Evolutionary conservation across 1,140 invertebrate species (phyloP).

Genomic region (Drosophila parabipectinata): DNA sequence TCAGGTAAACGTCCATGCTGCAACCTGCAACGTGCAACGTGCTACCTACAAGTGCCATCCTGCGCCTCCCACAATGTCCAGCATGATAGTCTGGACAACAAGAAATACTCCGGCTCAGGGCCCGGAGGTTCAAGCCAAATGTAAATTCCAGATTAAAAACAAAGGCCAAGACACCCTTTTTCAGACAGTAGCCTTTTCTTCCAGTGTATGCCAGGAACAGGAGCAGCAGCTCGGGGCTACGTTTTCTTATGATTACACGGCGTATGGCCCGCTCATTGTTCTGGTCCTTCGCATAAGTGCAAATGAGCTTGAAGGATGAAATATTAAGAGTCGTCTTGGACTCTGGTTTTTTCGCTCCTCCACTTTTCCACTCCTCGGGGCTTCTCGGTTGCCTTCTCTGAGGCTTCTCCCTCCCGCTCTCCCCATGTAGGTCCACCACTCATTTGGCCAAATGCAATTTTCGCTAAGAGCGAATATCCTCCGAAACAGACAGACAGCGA

Average conservation of each 20-base stretch:
- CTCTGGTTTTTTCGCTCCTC: constrained; percentile 12
- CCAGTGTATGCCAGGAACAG: not conserved
- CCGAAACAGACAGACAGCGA: constrained; percentile 37
- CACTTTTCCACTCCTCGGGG: constrained; percentile 14
- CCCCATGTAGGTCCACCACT: constrained; percentile 20
- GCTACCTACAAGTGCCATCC: constrained; percentile 6
- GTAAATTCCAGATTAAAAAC: constrained; percentile 3
- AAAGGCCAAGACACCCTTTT: not conserved
- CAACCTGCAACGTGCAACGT: constrained; percentile 2
- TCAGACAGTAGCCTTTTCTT: not conserved
- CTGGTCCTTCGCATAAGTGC: constrained; percentile 52
- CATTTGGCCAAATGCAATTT: constrained; percentile 80
- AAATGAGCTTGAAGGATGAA: constrained; percentile 80
- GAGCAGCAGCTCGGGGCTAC: not conserved
- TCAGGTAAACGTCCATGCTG: constrained; percentile 15
- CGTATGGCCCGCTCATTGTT: constrained; percentile 3
- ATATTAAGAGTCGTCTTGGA: constrained; percentile 72
- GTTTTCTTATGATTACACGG: constrained; percentile 2
- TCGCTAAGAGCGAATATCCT: constrained; percentile 70
- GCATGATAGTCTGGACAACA: not conserved
- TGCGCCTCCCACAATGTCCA: not conserved
- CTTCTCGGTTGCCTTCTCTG: constrained; percentile 13
- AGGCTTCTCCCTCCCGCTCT: not conserved
- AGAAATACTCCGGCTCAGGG: not conserved
- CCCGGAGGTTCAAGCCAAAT: not conserved